Conservation (phyloP, 2,888 invertebrate species). For the Eupithecia abbreviata region DNA sequence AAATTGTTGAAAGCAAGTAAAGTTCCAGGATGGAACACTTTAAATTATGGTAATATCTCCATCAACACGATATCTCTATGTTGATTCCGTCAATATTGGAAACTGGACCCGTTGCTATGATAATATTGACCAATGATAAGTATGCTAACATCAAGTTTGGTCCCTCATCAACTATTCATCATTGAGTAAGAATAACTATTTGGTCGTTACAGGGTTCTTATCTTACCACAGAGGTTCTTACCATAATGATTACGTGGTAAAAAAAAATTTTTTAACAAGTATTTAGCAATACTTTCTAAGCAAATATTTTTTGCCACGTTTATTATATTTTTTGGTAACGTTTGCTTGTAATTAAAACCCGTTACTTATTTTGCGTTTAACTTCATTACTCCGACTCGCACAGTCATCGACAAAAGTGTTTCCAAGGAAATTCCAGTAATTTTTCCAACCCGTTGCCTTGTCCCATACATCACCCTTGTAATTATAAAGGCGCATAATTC, state of each 20-base stretch:
- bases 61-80: not conserved
- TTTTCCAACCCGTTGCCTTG: slow-evolving; percentile 36
- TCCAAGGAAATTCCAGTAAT: slow-evolving; percentile 25
- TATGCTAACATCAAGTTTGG: not conserved
- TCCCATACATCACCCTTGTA: slow-evolving; percentile 44
- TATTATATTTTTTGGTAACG: not conserved
- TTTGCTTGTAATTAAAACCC: not conserved
- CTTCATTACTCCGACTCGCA: slow-evolving; percentile 1
- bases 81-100: not conserved
- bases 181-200: not conserved
- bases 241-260: no score
- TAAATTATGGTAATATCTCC: not conserved
- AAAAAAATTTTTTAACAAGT: no score
- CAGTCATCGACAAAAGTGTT: slow-evolving; percentile 17
- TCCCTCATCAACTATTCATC: not conserved
- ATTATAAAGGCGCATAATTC: slow-evolving; percentile 46
- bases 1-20: not conserved
- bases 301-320: not conserved
- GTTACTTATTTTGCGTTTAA: not conserved
- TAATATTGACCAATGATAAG: not conserved
- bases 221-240: not conserved
- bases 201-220: not conserved
- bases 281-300: no score
- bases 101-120: not conserved
- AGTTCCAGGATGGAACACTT: not conserved